Percentiles rank a stretch among this genome's conserved stretches.
Evolutionary conservation across 2,113 vertebrate genomes (phyloP).

Genomic region (Crotalus helleri): DNA sequence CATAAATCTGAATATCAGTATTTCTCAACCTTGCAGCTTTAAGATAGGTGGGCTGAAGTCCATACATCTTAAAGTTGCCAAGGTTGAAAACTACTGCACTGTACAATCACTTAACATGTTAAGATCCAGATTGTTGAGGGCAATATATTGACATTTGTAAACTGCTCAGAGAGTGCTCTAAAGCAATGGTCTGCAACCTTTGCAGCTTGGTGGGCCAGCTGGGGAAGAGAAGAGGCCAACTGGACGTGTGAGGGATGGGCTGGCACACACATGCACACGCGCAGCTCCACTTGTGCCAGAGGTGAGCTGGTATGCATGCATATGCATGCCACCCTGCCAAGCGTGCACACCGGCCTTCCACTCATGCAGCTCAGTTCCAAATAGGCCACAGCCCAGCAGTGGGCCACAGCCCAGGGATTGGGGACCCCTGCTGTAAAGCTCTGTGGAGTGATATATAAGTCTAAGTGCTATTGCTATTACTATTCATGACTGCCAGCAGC

Average conservation of each 20-base stretch:
- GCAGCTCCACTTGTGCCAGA: neutral
- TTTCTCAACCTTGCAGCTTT: neutral
- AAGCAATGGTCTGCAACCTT: neutral
- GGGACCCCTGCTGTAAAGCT: neutral
- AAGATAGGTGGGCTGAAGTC: neutral
- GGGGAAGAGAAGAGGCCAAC: neutral
- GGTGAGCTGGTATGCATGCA: neutral
- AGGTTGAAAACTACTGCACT: neutral
- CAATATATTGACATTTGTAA: neutral
- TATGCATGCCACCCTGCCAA: neutral
- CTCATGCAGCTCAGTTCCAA: neutral
- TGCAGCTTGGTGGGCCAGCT: neutral
- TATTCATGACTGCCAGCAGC: neutral
- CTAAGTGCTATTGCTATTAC: neutral
- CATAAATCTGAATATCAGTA: neutral
- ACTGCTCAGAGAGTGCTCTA: neutral
- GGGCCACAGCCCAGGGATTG: neutral
- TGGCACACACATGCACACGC: neutral
- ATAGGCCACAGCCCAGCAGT: neutral
- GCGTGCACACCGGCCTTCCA: neutral
- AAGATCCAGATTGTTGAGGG: neutral
- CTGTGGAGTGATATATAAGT: neutral
- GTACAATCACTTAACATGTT: neutral
- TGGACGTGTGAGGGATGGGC: accelerated
- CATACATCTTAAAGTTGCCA: neutral